Conservation (phyloP, 2,797 vertebrate species). For the Rallus crepitans region DNA sequence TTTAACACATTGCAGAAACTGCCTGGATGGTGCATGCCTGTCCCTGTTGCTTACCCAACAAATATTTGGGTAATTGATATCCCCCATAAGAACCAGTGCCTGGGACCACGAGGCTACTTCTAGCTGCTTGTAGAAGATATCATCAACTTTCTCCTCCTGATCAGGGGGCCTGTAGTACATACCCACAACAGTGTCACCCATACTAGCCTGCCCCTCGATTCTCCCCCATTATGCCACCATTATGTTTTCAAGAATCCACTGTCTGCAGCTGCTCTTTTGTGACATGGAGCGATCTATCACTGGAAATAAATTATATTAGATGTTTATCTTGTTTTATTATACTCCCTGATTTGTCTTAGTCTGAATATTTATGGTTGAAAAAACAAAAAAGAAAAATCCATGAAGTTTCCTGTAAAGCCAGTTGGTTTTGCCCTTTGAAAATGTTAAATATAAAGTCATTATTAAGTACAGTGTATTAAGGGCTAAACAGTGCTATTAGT, state of each 20-base stretch:
- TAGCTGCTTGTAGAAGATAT: too few relatives aligned
- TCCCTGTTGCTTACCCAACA: too few relatives aligned
- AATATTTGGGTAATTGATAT: too few relatives aligned
- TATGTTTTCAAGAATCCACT: not conserved
- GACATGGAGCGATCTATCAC: not conserved
- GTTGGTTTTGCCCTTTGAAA: not conserved
- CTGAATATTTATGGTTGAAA: not conserved
- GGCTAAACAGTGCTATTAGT: conserved; percentile 14
- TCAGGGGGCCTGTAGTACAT: too few relatives aligned
- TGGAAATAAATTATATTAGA: not conserved
- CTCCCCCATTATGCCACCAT: not conserved
- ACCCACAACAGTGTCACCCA: too few relatives aligned
- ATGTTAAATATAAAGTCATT: not conserved
- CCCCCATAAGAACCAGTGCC: too few relatives aligned
- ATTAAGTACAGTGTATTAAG: not conserved
- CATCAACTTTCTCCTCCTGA: too few relatives aligned
- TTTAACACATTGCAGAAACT: too few relatives aligned
- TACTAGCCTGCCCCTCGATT: too few relatives aligned
- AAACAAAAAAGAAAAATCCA: not conserved
- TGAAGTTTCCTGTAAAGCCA: not conserved
- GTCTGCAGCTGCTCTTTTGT: not conserved
- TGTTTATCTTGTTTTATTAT: not conserved
- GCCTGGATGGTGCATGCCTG: too few relatives aligned
- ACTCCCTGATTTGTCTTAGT: not conserved
- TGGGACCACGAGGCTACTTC: too few relatives aligned